These are phyloP conservation scores for Myiotriccus ornatus DNA, from an alignment of 2,797 vertebrate species.

Conservation along the genomic window DNA sequence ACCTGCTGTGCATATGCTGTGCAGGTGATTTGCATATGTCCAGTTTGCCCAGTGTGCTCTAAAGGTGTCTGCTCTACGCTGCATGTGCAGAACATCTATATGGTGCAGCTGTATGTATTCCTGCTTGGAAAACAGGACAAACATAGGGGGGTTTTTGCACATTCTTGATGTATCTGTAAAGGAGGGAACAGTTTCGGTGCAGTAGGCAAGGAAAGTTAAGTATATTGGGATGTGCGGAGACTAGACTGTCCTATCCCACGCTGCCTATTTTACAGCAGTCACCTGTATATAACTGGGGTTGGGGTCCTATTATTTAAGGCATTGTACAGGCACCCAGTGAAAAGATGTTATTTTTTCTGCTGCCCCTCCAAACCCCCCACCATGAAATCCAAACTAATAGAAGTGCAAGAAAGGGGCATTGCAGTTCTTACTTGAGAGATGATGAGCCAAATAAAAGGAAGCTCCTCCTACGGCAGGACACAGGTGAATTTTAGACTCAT, in stretches of 20 bases:
- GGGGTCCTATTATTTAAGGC: not conserved
- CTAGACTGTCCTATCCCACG: not conserved
- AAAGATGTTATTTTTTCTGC: not conserved
- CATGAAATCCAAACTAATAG: not conserved
- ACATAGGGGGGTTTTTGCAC: not conserved
- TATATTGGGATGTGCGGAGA: not conserved
- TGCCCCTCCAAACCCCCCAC: not conserved
- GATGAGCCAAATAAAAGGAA: not conserved
- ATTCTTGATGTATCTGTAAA: not conserved
- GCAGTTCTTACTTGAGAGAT: not conserved
- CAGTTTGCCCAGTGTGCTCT: rapidly evolving
- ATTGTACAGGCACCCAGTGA: not conserved
- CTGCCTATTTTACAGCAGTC: not conserved
- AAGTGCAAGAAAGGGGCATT: not conserved
- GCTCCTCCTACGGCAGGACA: not conserved
- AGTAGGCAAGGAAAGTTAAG: not conserved
- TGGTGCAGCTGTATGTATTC: not conserved
- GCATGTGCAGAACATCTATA: not conserved
- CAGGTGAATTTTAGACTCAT: not conserved
- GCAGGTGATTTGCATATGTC: not conserved
- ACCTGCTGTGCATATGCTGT: slow-evolving; percentile 9
- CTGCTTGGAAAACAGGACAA: not conserved
- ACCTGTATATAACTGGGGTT: not conserved
- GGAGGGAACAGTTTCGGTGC: not conserved
- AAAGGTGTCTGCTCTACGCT: not conserved